Evolutionary conservation across 2,797 vertebrate species (phyloP).

Genomic region (Lophotriccus pileatus): DNA sequence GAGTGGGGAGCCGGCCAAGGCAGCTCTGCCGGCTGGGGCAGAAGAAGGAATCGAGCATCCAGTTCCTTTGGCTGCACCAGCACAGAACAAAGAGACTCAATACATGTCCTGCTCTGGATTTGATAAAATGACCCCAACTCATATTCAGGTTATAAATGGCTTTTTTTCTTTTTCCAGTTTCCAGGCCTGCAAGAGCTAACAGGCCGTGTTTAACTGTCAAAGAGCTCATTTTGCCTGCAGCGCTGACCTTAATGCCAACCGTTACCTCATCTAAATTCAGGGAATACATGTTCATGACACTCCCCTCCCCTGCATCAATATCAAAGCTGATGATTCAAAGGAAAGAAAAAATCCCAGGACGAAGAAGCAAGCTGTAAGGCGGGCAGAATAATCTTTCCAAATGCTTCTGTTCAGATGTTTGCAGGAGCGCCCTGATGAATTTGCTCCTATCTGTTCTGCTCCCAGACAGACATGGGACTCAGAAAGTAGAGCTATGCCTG

Average conservation of each 20-base stretch:
- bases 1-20: background rate
- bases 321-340: constrained; percentile 9
- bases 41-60: background rate
- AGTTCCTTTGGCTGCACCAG: background rate
- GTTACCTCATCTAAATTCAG: constrained; percentile 53
- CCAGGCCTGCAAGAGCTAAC: constrained; percentile 12
- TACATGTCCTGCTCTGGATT: constrained; percentile 4
- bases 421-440: background rate
- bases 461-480: background rate
- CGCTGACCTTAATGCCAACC: background rate
- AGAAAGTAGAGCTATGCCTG: background rate
- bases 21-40: background rate
- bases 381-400: background rate
- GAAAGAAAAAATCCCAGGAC: background rate
- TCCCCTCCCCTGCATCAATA: background rate
- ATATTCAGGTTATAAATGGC: constrained; percentile 11
- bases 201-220: constrained; percentile 13
- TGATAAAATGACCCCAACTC: background rate
- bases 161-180: background rate
- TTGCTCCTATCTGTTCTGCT: background rate
- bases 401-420: background rate
- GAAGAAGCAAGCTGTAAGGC: background rate
- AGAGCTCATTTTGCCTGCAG: constrained; percentile 49
- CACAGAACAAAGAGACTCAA: background rate
- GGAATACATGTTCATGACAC: background rate